A percentile compares a stretch with the other conserved stretches of the same genome.
phyloP scores from a whole-genome alignment of 2,113 vertebrate species.

The Myocastor coypus region DNA sequence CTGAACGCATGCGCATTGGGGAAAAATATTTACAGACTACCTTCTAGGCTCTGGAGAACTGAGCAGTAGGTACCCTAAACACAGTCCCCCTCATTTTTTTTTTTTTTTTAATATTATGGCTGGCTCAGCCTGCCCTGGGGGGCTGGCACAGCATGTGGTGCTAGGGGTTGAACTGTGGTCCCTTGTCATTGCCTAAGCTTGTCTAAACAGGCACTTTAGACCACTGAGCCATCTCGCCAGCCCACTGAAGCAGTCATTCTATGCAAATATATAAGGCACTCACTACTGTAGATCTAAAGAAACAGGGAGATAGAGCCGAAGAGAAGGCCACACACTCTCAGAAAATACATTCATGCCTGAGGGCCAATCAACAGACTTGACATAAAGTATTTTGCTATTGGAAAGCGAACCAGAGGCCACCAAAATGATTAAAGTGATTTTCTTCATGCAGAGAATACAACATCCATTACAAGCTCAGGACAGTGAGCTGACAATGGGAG shows the following conservation, averaged over 20 bases:
- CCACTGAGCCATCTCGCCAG: no score
- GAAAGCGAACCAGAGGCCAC: not conserved
- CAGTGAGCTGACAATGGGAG: not conserved
- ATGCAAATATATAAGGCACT: not conserved
- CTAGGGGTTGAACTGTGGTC: no score
- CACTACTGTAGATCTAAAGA: not conserved
- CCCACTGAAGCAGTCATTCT: not conserved
- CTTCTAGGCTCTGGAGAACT: not conserved
- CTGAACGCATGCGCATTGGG: not conserved
- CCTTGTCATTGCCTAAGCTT: no score
- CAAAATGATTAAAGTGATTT: not conserved
- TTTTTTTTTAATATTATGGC: no score
- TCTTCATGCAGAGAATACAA: not conserved
- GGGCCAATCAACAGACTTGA: not conserved
- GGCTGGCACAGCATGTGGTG: no score
- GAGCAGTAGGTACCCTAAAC: accelerated
- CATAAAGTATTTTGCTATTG: not conserved
- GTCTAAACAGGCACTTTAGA: no score
- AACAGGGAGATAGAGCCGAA: not conserved
- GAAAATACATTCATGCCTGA: not conserved
- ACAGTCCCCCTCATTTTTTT: no score
- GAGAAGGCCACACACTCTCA: not conserved
- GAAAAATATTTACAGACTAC: accelerated
- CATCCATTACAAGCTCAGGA: not conserved
- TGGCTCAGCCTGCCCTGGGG: no score